phyloP scores from a whole-genome alignment of 2,888 invertebrate genomes.

The Chydorus sphaericus region DNA sequence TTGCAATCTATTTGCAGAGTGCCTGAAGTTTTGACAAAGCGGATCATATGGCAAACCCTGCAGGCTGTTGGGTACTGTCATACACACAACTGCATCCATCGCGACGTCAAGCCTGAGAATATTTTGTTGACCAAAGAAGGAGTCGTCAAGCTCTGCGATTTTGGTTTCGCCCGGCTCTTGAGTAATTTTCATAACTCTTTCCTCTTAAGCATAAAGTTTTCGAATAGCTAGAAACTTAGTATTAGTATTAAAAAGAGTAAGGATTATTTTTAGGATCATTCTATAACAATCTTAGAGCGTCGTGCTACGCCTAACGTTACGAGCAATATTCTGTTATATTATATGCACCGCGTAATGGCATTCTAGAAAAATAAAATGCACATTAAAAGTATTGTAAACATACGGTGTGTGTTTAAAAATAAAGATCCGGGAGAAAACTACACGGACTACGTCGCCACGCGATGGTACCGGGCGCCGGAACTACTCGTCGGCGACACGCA shows the following conservation, averaged over 20 bases:
- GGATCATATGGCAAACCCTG: constrained; percentile 88
- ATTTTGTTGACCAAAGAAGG: constrained; percentile 84
- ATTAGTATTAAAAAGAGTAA: no score
- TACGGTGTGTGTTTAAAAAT: no score
- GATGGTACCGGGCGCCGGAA: constrained; percentile 97
- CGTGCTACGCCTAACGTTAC: no score
- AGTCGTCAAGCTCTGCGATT: constrained; percentile 93
- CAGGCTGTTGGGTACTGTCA: constrained; percentile 95
- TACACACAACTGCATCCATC: constrained; percentile 69
- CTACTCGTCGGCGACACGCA: constrained; percentile 87
- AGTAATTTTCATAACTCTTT: no score
- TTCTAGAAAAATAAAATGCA: neutral
- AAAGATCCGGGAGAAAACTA: constrained; percentile 94
- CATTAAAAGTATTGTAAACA: neutral
- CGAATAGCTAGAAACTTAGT: no score
- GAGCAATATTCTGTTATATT: no score
- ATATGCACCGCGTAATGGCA: no score
- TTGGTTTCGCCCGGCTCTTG: constrained; percentile 94
- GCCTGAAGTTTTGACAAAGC: constrained; percentile 76
- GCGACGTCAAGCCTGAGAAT: constrained; percentile 98
- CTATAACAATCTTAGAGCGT: no score
- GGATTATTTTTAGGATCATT: no score
- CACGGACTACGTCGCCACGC: constrained; percentile 97
- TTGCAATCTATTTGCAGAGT: constrained; percentile 28
- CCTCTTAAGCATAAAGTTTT: no score